phyloP scores from a whole-genome alignment of 1,140 invertebrate species.

The Drosophila miranda region DNA sequence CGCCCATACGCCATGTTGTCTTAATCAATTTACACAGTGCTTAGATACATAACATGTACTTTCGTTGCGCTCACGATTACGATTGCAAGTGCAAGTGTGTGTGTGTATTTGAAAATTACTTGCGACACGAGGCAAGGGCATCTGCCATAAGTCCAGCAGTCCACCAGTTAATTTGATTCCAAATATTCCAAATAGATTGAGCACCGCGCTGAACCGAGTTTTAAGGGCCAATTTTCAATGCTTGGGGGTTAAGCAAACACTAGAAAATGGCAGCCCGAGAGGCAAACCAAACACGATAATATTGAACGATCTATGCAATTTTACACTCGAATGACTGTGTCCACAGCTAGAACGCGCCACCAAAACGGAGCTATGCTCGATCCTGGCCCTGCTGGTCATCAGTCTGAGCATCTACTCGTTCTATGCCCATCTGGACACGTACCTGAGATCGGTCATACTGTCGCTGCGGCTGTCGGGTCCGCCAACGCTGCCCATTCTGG shows the following conservation, averaged over 20 bases:
- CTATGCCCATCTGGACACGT: conserved; percentile 56
- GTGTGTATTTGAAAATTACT: conserved; percentile 61
- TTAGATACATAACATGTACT: conserved; percentile 55
- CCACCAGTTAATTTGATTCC: conserved; percentile 42
- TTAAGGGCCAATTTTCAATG: conserved; percentile 34
- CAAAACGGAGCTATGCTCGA: conserved; percentile 67
- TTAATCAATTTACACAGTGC: conserved; percentile 67
- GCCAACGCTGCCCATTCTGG: conserved; percentile 83
- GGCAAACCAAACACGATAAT: conserved; percentile 14
- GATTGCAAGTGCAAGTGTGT: conserved; percentile 16
- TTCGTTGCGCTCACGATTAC: conserved; percentile 56
- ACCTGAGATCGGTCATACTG: conserved; percentile 69
- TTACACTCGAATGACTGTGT: conserved; percentile 13
- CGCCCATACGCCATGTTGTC: conserved; percentile 68
- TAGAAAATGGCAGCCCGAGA: not conserved
- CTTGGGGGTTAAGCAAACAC: conserved; percentile 33
- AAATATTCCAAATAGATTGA: conserved; percentile 18
- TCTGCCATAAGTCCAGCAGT: conserved; percentile 15
- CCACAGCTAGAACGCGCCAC: conserved; percentile 69
- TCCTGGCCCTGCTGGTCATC: conserved; percentile 51
- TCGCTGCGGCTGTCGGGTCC: conserved; percentile 83
- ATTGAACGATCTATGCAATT: conserved; percentile 17
- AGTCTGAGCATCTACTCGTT: conserved; percentile 62
- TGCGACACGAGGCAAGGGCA: conserved; percentile 63
- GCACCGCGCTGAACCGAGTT: conserved; percentile 29